Evolutionary conservation across 1,140 invertebrate species (phyloP), one percentile per base, ranked within the genome.

Genomic region (Holotrichia oblita): DNA sequence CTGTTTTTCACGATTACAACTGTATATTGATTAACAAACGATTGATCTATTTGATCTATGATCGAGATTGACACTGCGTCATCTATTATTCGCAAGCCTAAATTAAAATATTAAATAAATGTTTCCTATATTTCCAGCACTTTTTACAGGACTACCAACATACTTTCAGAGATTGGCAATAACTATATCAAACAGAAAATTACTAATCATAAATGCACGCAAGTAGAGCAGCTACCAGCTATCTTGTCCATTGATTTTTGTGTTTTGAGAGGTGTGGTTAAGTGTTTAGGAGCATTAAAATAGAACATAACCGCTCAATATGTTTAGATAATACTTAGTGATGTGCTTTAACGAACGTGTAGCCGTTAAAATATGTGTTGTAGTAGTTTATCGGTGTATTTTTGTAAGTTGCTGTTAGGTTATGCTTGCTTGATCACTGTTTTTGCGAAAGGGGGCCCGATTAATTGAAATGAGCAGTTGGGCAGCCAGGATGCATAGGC

Each of bases 401-500:
- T 48, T 75, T 81, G 78, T 80, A 20, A 20, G 64, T 73, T 42
- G 79, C 55, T 79, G 72, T 78, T 80, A 81, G 82, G 81, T 82
- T 82, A 81, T 82, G 80, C 81, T 80, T 78, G 75, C 69, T 72
- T 80, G 79, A 78, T 73, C 79, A 73, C 75, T 81, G 77, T 75
- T 76, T 61, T 79, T n/a, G 72, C 77, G 64, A 44, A 69, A 69
- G 14, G 44, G 73, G 78, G 42, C 78, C 76, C 40, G 41, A 48
- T 76, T 34, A 76, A 76, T 84, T 86, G 44, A 89, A 86, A 96
- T 97, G 95, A 95, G 94, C 87, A 95, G 93, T 87, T 97, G 95
- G 95, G 94, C 94, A 81, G 93, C 95, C 85, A 93, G 94, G 86
- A 95, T 96, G 92, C 95, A 96, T 88, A 90, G 94, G 85, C 91